Conservation (phyloP, 2,797 vertebrate species). For the Gymnothorax javanicus region DNA sequence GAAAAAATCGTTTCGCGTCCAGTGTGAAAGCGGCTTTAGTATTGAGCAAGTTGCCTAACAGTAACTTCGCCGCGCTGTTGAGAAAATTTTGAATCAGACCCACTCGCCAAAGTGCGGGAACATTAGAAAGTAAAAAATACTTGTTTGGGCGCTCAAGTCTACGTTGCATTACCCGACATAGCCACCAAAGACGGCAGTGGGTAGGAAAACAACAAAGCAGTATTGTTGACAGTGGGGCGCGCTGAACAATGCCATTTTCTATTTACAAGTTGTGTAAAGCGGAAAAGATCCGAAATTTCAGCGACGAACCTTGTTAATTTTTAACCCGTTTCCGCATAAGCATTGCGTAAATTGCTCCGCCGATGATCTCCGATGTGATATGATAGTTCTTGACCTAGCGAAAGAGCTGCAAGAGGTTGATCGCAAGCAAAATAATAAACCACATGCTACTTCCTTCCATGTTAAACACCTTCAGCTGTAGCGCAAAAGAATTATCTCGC, state of each 20-base stretch:
- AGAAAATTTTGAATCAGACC: neutral
- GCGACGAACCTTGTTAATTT: neutral
- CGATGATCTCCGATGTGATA: conserved; percentile 41
- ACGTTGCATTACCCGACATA: neutral
- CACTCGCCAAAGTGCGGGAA: neutral
- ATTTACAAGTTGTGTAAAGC: neutral
- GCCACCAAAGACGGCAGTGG: neutral
- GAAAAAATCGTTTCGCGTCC: too few species aligned
- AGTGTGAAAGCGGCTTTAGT: too few species aligned
- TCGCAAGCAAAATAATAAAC: neutral
- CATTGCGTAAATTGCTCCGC: conserved; percentile 70
- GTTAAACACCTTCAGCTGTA: conserved; percentile 37
- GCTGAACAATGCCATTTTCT: neutral
- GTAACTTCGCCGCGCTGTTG: neutral
- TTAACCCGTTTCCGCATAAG: conserved; percentile 24
- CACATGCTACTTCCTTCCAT: conserved; percentile 66
- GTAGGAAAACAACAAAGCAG: neutral
- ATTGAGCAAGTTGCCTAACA: neutral
- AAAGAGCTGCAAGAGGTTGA: neutral
- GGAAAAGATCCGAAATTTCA: neutral
- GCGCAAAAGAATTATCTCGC: neutral
- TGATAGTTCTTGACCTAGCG: neutral
- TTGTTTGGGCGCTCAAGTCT: conserved; percentile 1
- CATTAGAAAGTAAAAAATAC: neutral
- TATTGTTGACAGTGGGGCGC: neutral